Percentiles rank a stretch among this genome's conserved stretches.
phyloP scores from a whole-genome alignment of 1,140 invertebrate species.

The Rhyacophila brunnea region DNA sequence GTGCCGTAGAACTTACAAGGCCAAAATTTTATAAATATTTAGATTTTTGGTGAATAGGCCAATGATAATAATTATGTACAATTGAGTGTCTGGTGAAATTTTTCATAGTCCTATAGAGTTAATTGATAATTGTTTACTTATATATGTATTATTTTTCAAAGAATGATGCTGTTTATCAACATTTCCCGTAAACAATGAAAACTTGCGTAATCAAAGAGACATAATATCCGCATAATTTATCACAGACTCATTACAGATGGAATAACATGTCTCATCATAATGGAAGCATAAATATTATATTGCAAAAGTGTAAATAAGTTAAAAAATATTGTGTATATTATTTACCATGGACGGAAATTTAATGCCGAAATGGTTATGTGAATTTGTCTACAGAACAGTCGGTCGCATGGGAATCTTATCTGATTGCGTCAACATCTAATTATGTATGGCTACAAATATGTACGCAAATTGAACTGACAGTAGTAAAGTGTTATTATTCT shows the following conservation, averaged over 20 bases:
- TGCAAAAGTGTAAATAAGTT: conserved; percentile 21
- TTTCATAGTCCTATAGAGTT: conserved; percentile 7
- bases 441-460: conserved; percentile 1
- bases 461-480: background rate
- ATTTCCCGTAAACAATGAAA: too few relatives aligned
- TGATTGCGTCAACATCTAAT: background rate
- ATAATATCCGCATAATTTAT: too few relatives aligned
- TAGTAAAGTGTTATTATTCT: background rate
- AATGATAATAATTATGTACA: conserved; percentile 4
- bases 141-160: conserved; percentile 16
- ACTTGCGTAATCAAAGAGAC: too few relatives aligned
- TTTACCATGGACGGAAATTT: conserved; percentile 17
- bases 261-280: too few relatives aligned
- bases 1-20: conserved; percentile 13
- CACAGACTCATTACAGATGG: too few relatives aligned
- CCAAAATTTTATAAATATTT: conserved; percentile 12
- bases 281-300: background rate
- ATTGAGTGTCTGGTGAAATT: conserved; percentile 16
- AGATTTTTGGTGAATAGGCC: conserved; percentile 6
- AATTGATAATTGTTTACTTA: conserved; percentile 5
- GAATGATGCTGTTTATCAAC: background rate
- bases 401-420: too few relatives aligned
- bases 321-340: conserved; percentile 17
- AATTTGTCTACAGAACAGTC: conserved; percentile 5
- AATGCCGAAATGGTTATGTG: conserved; percentile 19